phyloP scores from a whole-genome alignment of 2,113 vertebrate species.

The Pungitius pungitius region DNA sequence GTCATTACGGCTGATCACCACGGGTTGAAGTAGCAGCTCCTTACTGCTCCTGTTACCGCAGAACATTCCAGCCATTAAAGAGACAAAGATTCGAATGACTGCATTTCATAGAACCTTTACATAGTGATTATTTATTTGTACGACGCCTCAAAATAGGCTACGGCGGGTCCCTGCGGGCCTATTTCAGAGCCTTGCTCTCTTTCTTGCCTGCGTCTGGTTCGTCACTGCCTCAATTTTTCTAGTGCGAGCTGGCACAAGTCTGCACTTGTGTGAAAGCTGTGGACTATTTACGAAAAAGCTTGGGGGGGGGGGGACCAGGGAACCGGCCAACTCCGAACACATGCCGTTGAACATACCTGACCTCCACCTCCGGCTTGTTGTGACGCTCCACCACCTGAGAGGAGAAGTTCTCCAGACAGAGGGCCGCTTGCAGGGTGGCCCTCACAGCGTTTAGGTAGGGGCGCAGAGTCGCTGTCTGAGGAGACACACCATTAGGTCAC shows the following conservation, averaged over 20 bases:
- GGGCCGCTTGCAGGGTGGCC: conserved; percentile 94
- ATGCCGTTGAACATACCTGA: conserved; percentile 84
- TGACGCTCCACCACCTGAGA: conserved; percentile 98
- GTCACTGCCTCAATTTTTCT: conserved; percentile 13
- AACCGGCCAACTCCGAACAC: neutral
- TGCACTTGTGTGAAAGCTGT: conserved; percentile 28
- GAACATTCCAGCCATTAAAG: neutral
- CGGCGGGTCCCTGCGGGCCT: conserved; percentile 6
- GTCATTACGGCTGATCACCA: conserved; percentile 97
- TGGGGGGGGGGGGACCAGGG: neutral
- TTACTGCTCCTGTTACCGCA: conserved; percentile 90
- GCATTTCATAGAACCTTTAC: neutral
- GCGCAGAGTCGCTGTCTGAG: conserved; percentile 94
- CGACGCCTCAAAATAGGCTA: conserved; percentile 9
- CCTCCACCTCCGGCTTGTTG: conserved; percentile 98
- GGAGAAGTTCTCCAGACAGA: conserved; percentile 99
- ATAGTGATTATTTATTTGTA: neutral
- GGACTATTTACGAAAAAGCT: conserved; percentile 22
- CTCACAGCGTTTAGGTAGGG: conserved; percentile 97
- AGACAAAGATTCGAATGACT: neutral
- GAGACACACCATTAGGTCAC: neutral
- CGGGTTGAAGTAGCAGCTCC: conserved; percentile 94
- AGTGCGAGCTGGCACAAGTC: conserved; percentile 54
- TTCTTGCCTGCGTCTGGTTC: conserved; percentile 31
- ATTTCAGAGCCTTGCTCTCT: conserved; percentile 22